Evolutionary conservation across 1,140 invertebrate species (phyloP), one percentile per base, ranked within the genome.

Genomic region (Bombus difficillimus): DNA sequence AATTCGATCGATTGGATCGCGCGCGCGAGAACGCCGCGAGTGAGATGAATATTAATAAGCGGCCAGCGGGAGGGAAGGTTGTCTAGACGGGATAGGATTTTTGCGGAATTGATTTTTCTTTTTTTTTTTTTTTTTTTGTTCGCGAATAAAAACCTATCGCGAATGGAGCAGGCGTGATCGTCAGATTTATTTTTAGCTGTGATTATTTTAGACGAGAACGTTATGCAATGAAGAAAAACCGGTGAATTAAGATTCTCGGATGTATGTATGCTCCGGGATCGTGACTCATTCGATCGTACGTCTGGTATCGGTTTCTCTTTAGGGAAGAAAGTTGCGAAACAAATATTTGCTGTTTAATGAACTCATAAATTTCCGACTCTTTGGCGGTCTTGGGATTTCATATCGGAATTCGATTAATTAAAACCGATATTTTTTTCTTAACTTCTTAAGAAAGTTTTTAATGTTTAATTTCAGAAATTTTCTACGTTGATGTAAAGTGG

Each of bases 11-110:
- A 89, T 89, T n/a, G 73, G 75, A 77, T 77, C 75, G 37, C 86
- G 77, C 66, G 72, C 86, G 86, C 74, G 86, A 74, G 73, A 74
- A 78, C 68, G 75, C 28, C 77, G 82, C 82, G 57, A 79, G 86
- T 88, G 87, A 82, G 88, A 88, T 84, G 88, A 88, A 89, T 89
- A 89, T 89, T 89, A 86, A 89, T 86, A 64, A 57, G 25, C 41
- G 53, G 32, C n/a, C 37, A 34, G 76, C 53, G 71, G 68, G 74
- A 62, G 47, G 57, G 64, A 41, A 57, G 81, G 62, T 83, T 47
- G 81, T 82, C 82, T 78, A 84, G 74, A 78, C 82, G 9, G 66
- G 64, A 57, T 71, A 59, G 64, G 43, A 79, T 71, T 84, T 84
- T 79, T 71, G 1, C 10, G 6, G 34, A 41, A 83, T 83, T 47